Evolutionary conservation across 2,797 vertebrate species (phyloP).

Genomic region (Myripristis jacobus): DNA sequence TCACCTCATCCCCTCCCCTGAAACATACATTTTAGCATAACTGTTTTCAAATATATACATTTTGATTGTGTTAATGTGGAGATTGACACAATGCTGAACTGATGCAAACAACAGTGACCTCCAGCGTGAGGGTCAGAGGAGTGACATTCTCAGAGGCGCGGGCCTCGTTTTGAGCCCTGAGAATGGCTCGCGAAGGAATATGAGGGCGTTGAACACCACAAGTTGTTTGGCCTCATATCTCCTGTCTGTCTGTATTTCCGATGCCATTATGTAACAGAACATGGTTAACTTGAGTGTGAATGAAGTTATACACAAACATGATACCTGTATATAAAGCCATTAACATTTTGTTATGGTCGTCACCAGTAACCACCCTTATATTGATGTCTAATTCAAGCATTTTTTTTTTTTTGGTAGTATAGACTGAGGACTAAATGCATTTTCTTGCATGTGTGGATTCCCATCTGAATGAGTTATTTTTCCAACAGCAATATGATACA

Average conservation of each 20-base stretch:
- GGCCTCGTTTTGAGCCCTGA: constrained; percentile 20
- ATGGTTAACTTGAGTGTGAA: constrained; percentile 54
- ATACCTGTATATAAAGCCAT: constrained; percentile 76
- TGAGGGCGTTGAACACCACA: constrained; percentile 47
- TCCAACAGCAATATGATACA: constrained; percentile 29
- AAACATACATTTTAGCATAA: constrained; percentile 56
- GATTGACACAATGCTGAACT: constrained; percentile 38
- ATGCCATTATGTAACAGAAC: constrained; percentile 64
- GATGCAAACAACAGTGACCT: constrained; percentile 44
- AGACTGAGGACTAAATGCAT: constrained; percentile 64
- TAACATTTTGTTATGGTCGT: constrained; percentile 61
- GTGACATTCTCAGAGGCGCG: constrained; percentile 12
- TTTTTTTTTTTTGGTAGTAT: constrained; percentile 20
- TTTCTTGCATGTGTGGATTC: constrained; percentile 64
- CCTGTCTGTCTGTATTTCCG: constrained; percentile 59
- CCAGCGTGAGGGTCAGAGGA: constrained; percentile 19
- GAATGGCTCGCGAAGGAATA: constrained; percentile 60
- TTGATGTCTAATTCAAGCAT: constrained; percentile 56
- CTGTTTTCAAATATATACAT: constrained; percentile 47
- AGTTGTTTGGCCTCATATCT: constrained; percentile 57
- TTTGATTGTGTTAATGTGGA: constrained; percentile 37
- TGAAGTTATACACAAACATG: constrained; percentile 56
- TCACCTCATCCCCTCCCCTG: constrained; percentile 30
- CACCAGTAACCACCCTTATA: constrained; percentile 59
- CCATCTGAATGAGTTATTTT: constrained; percentile 46